Evolutionary conservation across 2,113 vertebrate genomes (phyloP).

Genomic region (Charadrius vociferus): DNA sequence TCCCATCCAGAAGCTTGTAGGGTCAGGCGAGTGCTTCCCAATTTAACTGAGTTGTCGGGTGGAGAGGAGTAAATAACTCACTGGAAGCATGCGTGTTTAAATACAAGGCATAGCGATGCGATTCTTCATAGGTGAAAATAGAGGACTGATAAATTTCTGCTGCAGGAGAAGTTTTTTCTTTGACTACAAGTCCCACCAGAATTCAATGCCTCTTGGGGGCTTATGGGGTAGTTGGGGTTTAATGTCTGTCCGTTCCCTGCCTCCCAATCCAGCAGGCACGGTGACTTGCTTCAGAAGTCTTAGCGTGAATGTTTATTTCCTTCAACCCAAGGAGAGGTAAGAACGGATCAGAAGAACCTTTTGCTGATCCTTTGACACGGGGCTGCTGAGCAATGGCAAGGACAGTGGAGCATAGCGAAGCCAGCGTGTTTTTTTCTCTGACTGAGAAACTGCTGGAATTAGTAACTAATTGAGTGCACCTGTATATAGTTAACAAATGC

Average conservation of each 20-base stretch:
- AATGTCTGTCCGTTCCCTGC: background rate
- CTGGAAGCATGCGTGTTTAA: background rate
- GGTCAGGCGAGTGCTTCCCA: background rate
- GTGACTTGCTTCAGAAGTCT: background rate
- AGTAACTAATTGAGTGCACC: background rate
- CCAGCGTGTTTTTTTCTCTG: accelerated
- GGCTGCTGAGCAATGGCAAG: background rate
- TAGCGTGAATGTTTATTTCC: background rate
- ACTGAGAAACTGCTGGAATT: background rate
- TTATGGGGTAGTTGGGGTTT: background rate
- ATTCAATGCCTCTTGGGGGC: background rate
- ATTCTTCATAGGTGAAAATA: background rate
- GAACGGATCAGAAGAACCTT: background rate
- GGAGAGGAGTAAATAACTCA: background rate
- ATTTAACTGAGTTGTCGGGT: background rate
- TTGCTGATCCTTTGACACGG: background rate
- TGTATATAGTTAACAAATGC: background rate
- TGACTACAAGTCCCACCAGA: background rate
- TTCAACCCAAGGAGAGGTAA: background rate
- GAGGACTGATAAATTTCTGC: background rate
- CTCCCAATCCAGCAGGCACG: accelerated
- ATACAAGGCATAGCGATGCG: background rate
- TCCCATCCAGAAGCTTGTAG: background rate
- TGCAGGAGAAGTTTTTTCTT: background rate
- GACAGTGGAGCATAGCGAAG: accelerated